phyloP scores from a whole-genome alignment of 2,113 vertebrate species.

The Melanerpes aurifrons region DNA sequence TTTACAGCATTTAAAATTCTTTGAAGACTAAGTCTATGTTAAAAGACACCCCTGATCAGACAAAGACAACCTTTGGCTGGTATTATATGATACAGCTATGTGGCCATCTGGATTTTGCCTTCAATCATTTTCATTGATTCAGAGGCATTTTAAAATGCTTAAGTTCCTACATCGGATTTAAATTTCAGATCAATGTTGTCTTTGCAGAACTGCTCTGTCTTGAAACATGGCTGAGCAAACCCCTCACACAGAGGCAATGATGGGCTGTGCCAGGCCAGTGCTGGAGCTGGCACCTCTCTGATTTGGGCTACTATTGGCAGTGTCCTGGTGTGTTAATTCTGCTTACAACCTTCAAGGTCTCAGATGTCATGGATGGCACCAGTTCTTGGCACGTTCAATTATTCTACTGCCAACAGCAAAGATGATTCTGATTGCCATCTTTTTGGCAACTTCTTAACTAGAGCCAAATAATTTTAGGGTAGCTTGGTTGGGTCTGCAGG shows the following conservation, averaged over 20 bases:
- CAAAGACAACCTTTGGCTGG: slow-evolving; percentile 36
- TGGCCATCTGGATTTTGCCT: slow-evolving; percentile 68
- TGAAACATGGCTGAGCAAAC: background rate
- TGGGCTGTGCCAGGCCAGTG: background rate
- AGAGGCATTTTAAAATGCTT: slow-evolving; percentile 66
- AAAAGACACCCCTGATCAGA: slow-evolving; percentile 52
- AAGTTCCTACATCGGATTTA: slow-evolving; percentile 65
- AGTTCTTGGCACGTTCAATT: slow-evolving; percentile 12
- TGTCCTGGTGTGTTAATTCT: background rate
- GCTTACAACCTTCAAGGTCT: background rate
- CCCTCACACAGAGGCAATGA: rapidly evolving
- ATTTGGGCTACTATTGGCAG: background rate
- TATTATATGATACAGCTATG: slow-evolving; percentile 31
- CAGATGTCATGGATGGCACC: background rate
- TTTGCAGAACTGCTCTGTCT: slow-evolving; percentile 53
- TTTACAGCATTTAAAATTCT: slow-evolving; percentile 61
- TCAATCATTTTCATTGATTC: slow-evolving; percentile 74
- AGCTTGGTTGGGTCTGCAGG: background rate
- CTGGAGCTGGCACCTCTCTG: background rate
- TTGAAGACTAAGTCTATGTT: slow-evolving; percentile 61
- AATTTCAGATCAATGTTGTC: slow-evolving; percentile 65
- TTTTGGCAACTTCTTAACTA: slow-evolving; percentile 6
- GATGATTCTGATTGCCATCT: background rate
- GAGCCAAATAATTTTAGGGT: background rate
- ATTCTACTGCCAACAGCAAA: slow-evolving; percentile 10